Evolutionary conservation across 1,140 invertebrate species (phyloP), one percentile per base, ranked within the genome.

Genomic region (Trichonephila clavipes): DNA sequence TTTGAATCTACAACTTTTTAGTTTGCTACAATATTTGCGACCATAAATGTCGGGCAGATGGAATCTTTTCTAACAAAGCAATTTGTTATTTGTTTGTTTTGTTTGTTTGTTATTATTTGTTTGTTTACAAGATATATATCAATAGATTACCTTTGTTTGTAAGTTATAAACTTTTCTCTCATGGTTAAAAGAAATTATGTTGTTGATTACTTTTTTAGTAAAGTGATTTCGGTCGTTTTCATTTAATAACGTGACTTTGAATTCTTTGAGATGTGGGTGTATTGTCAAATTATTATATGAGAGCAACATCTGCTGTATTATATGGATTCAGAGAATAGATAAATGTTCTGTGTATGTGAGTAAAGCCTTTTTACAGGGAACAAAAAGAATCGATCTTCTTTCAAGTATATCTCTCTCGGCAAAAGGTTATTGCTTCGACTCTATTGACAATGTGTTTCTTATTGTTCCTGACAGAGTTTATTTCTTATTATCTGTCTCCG

Each of bases 401-500:
- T 77, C 72, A 40, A 18, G 14, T 16, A 19, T 40, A 16, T 40
- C 16, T 77, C 18, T 40, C 16, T 77, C 18, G 2, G 72, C 7
- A 77, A 19, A 77, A 77, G 28, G 69, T 28, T 72, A 72, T 72
- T 72, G 28, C 28, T 77, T 34, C 2, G 14, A 16, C 16, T 77
- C 16, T 40, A 77, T 77, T 77, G 72, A 40, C 14, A 77, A 16
- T 18, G 28, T 6, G 34, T 34, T 77, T 40, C 34, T 18, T 40
- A 77, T 40, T 34, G 34, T 77, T 77, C 34, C 72, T 77, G 72
- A 77, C 72, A 77, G 72, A 77, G 34, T 77, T 77, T 19, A 40
- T 77, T 40, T 77, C 28, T 77, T 40, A 18, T 40, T 77, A 77
- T 77, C 72, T 77, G 12, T 34, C 14, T 18, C 72, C 28, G 28